Conservation (phyloP, 2,888 invertebrate genomes). For the Hybos culiciformis region DNA sequence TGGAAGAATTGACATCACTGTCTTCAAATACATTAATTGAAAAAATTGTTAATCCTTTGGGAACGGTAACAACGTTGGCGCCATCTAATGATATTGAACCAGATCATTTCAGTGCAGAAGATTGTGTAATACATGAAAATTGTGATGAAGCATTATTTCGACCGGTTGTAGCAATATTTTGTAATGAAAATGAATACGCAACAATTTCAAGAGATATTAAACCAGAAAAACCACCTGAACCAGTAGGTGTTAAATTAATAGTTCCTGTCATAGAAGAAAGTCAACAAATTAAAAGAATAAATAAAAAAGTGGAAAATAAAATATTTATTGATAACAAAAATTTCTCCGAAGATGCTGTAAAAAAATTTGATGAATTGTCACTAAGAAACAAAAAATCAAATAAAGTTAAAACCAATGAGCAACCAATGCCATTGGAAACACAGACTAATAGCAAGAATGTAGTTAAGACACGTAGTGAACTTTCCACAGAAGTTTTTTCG, state of each 20-base stretch:
- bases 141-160: constrained; percentile 57
- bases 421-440: too few relatives aligned
- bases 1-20: constrained; percentile 1
- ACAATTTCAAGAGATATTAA: background rate
- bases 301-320: too few relatives aligned
- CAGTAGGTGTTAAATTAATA: constrained; percentile 28
- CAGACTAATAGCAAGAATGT: too few relatives aligned
- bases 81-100: constrained; percentile 24
- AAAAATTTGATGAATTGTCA: too few relatives aligned
- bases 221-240: constrained; percentile 22
- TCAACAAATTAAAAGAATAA: constrained; percentile 25
- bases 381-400: too few relatives aligned
- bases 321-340: too few relatives aligned
- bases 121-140: constrained; percentile 40
- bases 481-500: too few relatives aligned
- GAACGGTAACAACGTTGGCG: constrained; percentile 46
- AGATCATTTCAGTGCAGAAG: too few relatives aligned
- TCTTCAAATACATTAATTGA: constrained; percentile 22
- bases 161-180: constrained; percentile 43
- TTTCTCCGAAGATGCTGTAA: too few relatives aligned
- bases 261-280: constrained; percentile 35
- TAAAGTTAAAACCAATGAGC: too few relatives aligned
- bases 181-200: constrained; percentile 20
- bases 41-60: constrained; percentile 59
- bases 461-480: too few relatives aligned